These are phyloP conservation scores for Manis pentadactyla DNA, from an alignment of 2,797 vertebrate genomes.

Conservation along the genomic window DNA sequence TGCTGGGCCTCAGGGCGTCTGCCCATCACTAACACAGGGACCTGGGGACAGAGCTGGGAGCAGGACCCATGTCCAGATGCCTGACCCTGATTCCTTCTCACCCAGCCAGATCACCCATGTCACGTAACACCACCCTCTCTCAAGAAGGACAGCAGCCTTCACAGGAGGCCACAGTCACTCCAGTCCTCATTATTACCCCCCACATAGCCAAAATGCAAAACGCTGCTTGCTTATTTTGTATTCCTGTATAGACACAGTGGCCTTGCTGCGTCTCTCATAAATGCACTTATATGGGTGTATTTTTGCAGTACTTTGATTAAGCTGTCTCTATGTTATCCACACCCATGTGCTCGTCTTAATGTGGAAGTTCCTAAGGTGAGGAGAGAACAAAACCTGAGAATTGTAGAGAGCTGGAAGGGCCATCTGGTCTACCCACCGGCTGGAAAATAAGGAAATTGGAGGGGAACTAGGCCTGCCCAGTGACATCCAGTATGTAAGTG, in stretches of 20 bases:
- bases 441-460: background rate
- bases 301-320: background rate
- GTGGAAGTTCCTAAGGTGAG: background rate
- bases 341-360: background rate
- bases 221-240: background rate
- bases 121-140: fast-evolving
- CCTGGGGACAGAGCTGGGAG: too few species aligned
- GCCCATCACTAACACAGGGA: background rate
- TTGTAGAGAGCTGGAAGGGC: background rate
- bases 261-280: too few species aligned
- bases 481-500: background rate
- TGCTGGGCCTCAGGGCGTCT: background rate
- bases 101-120: fast-evolving
- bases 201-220: background rate
- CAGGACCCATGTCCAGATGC: background rate
- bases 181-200: background rate
- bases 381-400: background rate
- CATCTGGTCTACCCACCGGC: background rate
- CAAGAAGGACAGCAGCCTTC: background rate
- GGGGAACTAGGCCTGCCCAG: background rate
- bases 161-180: fast-evolving
- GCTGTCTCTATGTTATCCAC: background rate
- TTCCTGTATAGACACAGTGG: fast-evolving
- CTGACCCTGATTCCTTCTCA: background rate
- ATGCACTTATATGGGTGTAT: fast-evolving